Conservation (phyloP, 2,888 invertebrate genomes). For the Achlya flavicornis region DNA sequence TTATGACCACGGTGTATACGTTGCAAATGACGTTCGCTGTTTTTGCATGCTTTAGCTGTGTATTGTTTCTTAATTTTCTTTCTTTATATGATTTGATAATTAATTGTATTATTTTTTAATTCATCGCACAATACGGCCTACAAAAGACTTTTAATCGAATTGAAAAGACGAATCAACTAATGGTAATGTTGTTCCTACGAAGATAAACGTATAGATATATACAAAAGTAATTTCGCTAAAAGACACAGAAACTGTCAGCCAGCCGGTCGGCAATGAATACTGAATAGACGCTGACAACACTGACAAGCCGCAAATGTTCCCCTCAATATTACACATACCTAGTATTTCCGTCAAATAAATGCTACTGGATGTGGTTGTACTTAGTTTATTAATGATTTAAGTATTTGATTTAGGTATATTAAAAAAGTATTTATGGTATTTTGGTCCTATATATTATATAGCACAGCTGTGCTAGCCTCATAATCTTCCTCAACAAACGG, state of each 20-base stretch:
- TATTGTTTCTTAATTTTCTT: too few species aligned
- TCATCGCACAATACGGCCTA: too few species aligned
- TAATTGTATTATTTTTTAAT: too few species aligned
- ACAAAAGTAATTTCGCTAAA: conserved; percentile 69
- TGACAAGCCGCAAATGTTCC: conserved; percentile 38
- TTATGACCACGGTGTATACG: conserved; percentile 21
- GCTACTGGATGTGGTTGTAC: neutral
- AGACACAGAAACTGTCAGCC: conserved; percentile 42
- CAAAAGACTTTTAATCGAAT: neutral
- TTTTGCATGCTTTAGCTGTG: neutral
- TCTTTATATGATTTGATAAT: too few species aligned
- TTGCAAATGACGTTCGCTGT: neutral
- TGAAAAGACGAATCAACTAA: conserved; percentile 11
- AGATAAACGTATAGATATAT: conserved; percentile 22
- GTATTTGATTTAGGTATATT: neutral
- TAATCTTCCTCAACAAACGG: too few species aligned
- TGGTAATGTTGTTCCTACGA: conserved; percentile 15
- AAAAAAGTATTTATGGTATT: too few species aligned
- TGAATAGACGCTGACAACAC: conserved; percentile 50
- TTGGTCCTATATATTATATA: too few species aligned
- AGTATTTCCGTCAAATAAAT: conserved; percentile 48
- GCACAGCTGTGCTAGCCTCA: too few species aligned
- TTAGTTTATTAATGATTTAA: neutral
- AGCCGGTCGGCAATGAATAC: conserved; percentile 42
- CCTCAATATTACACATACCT: conserved; percentile 40